Evolutionary conservation across 2,113 vertebrate genomes (phyloP), one percentile per base, ranked within the genome.

Genomic region (Argyrosomus japonicus): DNA sequence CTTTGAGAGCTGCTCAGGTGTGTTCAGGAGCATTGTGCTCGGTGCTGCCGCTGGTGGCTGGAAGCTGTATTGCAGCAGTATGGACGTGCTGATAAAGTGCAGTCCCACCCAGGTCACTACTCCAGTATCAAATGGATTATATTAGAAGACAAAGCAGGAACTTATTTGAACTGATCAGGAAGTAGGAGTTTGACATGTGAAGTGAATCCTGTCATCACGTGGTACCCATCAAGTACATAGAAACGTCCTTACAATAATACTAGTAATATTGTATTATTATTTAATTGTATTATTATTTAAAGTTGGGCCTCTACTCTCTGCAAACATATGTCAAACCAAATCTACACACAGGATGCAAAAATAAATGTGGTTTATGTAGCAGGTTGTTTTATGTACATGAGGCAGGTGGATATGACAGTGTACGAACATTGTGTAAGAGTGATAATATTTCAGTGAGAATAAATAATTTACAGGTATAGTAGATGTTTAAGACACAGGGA

Each of bases 21-120:
- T 40, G 36, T 8, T 40, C 36, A 40, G 36, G 1, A 6, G 36
- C 10, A 3, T 3, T 1, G 7, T 0, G 21, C n/a, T 64, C 62
- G 40, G 47, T 75, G 68, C 80, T 83, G 83, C 81, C 69, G 3
- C 81, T 5, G 5, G 53, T 78, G 80, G 45, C 73, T 19, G 48
- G 21, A 81, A 53, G 43, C 1, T 2, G 43, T 3, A 75, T 4
- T 87, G 53, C 68, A 64, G 4, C 29, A n/a, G 32, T 2, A 43
- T 2, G 13, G n/a, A 29, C 0, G 32, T 3, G 29, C 32, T n/a
- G 23, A 19, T 25, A 0, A 1, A 17, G 9, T 13, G 11, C 13
- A 8, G 7, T 3, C 3, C 11, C 51, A 29, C 11, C 3, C 29
- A 36, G 29, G 32, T 27, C n/a, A 43, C 21, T 2, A 25, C 32